These are phyloP conservation scores for Netelia virgata DNA, from an alignment of 2,888 invertebrate genomes.

Conservation along the genomic window DNA sequence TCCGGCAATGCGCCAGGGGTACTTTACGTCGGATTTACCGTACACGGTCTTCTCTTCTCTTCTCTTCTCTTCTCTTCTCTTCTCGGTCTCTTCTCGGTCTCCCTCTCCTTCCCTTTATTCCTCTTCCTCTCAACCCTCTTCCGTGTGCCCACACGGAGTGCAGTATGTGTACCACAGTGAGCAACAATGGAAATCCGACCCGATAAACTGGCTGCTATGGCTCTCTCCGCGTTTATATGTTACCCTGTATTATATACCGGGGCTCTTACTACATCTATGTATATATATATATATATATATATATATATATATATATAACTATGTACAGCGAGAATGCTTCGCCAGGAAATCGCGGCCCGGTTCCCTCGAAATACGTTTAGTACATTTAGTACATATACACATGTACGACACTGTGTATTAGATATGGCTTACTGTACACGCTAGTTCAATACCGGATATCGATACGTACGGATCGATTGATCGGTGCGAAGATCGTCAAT, in stretches of 20 bases:
- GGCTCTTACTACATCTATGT: conserved; percentile 37
- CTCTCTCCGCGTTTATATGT: conserved; percentile 27
- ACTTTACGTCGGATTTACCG: conserved; percentile 69
- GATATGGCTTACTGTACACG: conserved; percentile 40
- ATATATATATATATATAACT: conserved; percentile 17
- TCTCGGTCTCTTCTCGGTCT: background rate
- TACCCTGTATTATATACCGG: conserved; percentile 8
- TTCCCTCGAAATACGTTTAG: conserved; percentile 60
- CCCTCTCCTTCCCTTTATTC: conserved; percentile 28
- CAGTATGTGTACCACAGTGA: conserved; percentile 55
- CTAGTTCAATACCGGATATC: conserved; percentile 51
- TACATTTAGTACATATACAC: conserved; percentile 30
- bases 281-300: conserved; percentile 17
- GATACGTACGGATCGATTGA: conserved; percentile 47
- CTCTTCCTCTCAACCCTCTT: background rate
- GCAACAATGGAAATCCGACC: conserved; percentile 68
- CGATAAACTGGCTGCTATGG: conserved; percentile 67
- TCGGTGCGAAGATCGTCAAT: conserved; percentile 37
- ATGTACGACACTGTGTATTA: conserved; percentile 26
- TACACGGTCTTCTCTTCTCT: conserved; percentile 48
- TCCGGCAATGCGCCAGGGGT: conserved; percentile 48
- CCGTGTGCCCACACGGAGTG: conserved; percentile 12
- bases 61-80: conserved; percentile 28
- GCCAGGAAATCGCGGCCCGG: conserved; percentile 64
- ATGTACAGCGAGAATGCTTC: conserved; percentile 56